Evolutionary conservation across 2,888 invertebrate species (phyloP).

Genomic region (Drosophila prostipennis): DNA sequence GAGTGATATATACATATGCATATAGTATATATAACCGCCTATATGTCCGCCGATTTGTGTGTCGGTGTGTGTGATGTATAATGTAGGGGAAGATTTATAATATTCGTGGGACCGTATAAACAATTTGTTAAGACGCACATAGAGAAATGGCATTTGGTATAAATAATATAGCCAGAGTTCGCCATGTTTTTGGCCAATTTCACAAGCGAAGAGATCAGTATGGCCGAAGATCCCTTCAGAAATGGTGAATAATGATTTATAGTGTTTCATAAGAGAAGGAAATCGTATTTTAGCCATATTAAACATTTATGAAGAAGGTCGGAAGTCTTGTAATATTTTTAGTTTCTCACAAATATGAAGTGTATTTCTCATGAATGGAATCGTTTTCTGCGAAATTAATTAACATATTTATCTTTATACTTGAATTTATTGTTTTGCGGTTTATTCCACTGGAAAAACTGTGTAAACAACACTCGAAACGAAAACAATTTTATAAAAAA

Average conservation of each 20-base stretch:
- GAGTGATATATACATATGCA: slow-evolving; percentile 22
- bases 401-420: background rate
- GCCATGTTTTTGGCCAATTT: slow-evolving; percentile 45
- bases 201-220: slow-evolving; percentile 30
- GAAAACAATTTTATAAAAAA: slow-evolving; percentile 3
- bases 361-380: background rate
- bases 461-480: slow-evolving; percentile 8
- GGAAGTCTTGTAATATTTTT: background rate
- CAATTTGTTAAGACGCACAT: slow-evolving; percentile 71
- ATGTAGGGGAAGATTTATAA: slow-evolving; percentile 64
- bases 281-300: background rate
- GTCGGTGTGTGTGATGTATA: slow-evolving; percentile 41
- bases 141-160: slow-evolving; percentile 46
- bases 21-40: slow-evolving; percentile 27
- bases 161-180: slow-evolving; percentile 50
- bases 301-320: background rate
- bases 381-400: no score
- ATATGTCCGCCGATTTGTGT: slow-evolving; percentile 28
- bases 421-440: slow-evolving; percentile 1
- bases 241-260: slow-evolving; percentile 31
- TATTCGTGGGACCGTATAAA: slow-evolving; percentile 68
- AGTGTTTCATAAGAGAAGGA: slow-evolving; percentile 25
- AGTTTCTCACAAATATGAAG: background rate
- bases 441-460: background rate
- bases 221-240: slow-evolving; percentile 28